phyloP scores from a whole-genome alignment of 2,797 vertebrate genomes.

The Anguilla megastoma region DNA sequence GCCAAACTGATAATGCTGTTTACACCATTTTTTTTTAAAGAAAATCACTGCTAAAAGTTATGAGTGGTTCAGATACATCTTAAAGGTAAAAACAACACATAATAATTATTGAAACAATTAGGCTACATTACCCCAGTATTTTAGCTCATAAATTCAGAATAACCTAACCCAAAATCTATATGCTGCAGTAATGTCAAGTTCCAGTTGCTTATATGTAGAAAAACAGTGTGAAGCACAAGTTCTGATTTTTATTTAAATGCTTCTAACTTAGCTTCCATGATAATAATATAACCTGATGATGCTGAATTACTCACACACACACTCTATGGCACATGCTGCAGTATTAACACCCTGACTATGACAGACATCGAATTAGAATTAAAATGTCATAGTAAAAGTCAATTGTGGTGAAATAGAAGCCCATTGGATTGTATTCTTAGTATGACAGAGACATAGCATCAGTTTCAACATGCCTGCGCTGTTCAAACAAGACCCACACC shows the following conservation, averaged over 20 bases:
- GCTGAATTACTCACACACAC: neutral
- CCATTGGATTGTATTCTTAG: neutral
- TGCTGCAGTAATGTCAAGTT: neutral
- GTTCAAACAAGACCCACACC: neutral
- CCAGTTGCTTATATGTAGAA: neutral
- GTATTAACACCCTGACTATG: neutral
- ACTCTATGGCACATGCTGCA: neutral
- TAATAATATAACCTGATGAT: neutral
- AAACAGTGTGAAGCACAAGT: neutral
- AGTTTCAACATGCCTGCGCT: neutral
- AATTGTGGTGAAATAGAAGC: neutral
- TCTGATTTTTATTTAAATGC: neutral
- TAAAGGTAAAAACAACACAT: neutral
- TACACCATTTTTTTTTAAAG: neutral
- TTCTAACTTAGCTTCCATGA: neutral
- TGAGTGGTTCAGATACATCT: neutral
- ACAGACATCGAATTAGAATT: neutral
- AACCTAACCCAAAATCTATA: neutral
- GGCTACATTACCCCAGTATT: neutral
- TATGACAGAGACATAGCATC: neutral
- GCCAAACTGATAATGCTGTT: neutral
- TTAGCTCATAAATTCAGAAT: neutral
- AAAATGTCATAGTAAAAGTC: neutral
- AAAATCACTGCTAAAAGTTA: neutral
- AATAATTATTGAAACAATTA: neutral